Evolutionary conservation across 2,888 invertebrate genomes (phyloP).

Genomic region (Drosophila kanekoi): DNA sequence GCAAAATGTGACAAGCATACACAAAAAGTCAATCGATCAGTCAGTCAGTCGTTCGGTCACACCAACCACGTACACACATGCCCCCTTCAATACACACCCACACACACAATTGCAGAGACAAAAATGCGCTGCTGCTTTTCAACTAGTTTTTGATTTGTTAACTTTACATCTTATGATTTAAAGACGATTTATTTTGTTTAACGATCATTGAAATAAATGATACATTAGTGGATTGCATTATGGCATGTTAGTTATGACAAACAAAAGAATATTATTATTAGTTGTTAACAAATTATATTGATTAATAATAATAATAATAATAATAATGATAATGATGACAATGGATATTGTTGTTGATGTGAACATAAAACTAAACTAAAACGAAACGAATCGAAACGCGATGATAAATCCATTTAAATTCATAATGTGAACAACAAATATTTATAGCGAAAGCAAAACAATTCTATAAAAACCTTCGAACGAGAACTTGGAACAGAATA

Average conservation of each 20-base stretch:
- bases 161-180: conserved; percentile 60
- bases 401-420: conserved; percentile 35
- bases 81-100: conserved; percentile 20
- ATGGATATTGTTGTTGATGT: conserved; percentile 70
- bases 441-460: conserved; percentile 65
- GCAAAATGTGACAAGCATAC: conserved; percentile 9
- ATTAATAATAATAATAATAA: conserved; percentile 67
- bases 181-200: conserved; percentile 28
- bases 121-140: conserved; percentile 67
- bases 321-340: conserved; percentile 35
- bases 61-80: conserved; percentile 25
- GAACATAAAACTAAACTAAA: conserved; percentile 61
- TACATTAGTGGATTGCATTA: conserved; percentile 74
- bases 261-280: conserved; percentile 74
- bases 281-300: conserved; percentile 80
- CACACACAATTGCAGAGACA: conserved; percentile 30
- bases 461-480: conserved; percentile 71
- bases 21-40: conserved; percentile 12
- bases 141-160: conserved; percentile 63
- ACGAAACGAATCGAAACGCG: conserved; percentile 25
- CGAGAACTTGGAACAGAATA: conserved; percentile 42
- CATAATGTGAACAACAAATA: conserved; percentile 68
- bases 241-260: conserved; percentile 83
- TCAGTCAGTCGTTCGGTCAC: conserved; percentile 23
- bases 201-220: conserved; percentile 76